Conservation (phyloP, 2,888 invertebrate genomes). For the Mythimna vitellina region DNA sequence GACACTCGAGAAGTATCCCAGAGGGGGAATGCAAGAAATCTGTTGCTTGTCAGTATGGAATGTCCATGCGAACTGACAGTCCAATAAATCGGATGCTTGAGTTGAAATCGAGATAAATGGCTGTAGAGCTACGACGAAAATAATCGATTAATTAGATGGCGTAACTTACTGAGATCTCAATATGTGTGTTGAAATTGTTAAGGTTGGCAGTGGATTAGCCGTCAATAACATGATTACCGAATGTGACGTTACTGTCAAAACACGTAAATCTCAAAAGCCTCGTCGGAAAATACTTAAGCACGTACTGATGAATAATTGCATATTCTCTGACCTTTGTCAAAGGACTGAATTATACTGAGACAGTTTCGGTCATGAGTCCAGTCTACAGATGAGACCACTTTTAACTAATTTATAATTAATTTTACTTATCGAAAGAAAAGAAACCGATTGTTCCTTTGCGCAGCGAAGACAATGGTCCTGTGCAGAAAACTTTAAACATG, state of each 20-base stretch:
- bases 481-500: background rate
- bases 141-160: constrained; percentile 53
- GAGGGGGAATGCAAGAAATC: constrained; percentile 64
- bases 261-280: background rate
- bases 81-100: constrained; percentile 56
- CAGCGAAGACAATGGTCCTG: background rate
- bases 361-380: background rate
- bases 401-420: background rate
- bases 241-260: constrained; percentile 3
- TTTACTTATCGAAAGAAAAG: background rate
- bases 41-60: constrained; percentile 66
- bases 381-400: background rate
- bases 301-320: background rate
- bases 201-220: background rate
- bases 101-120: constrained; percentile 55
- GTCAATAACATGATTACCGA: constrained; percentile 14
- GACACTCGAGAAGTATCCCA: constrained; percentile 59
- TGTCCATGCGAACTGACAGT: constrained; percentile 60
- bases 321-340: background rate
- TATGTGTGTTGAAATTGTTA: background rate
- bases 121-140: constrained; percentile 46
- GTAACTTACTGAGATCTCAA: constrained; percentile 16
- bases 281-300: background rate
- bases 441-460: background rate
- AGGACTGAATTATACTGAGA: background rate